Evolutionary conservation across 2,797 vertebrate genomes (phyloP).

Genomic region (Karalla daura): DNA sequence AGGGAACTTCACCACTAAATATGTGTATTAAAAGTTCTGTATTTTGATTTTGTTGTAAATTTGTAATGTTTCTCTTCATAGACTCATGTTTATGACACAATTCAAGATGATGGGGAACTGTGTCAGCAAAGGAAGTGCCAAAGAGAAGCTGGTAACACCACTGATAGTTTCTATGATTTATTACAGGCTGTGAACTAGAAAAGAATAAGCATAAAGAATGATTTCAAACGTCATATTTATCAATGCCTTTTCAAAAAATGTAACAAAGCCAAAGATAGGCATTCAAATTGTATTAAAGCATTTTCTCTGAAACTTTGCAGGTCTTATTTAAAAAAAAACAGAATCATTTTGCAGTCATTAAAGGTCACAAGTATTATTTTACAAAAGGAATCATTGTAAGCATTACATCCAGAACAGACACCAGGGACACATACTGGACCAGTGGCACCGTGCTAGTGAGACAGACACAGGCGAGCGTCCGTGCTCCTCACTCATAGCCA

Average conservation of each 20-base stretch:
- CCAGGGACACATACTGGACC: background rate
- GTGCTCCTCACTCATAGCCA: too few species aligned
- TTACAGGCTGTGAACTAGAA: slow-evolving; percentile 65
- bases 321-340: background rate
- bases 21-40: background rate
- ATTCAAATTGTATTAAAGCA: background rate
- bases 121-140: background rate
- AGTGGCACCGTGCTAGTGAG: too few species aligned
- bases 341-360: too few species aligned
- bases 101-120: slow-evolving; percentile 33
- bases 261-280: too few species aligned
- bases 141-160: slow-evolving; percentile 9
- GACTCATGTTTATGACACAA: slow-evolving; percentile 55
- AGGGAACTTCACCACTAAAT: background rate
- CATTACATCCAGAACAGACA: background rate
- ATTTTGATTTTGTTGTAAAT: background rate
- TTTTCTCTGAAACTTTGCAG: background rate
- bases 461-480: too few species aligned
- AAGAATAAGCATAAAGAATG: background rate
- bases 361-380: background rate
- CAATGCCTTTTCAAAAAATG: too few species aligned
- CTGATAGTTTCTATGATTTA: slow-evolving; percentile 62
- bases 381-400: background rate
- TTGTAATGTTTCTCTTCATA: slow-evolving; percentile 22
- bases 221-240: background rate